Percentiles rank a stretch among this genome's conserved stretches.
Evolutionary conservation across 2,888 invertebrate genomes (phyloP).

Genomic region (Stramonita haemastoma): DNA sequence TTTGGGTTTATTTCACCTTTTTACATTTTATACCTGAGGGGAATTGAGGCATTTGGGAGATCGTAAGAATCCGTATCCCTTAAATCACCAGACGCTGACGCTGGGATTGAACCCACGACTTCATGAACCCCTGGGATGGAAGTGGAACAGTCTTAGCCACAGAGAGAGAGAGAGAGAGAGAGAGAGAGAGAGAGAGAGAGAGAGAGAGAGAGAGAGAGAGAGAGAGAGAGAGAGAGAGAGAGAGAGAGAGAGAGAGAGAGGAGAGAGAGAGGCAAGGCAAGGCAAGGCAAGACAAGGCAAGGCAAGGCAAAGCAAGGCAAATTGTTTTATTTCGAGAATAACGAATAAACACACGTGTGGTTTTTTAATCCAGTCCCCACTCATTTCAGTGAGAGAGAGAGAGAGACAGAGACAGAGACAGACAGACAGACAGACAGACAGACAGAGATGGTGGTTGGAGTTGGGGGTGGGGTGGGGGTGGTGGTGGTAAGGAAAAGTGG

Average conservation of each 20-base stretch:
- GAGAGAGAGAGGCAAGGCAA: not conserved
- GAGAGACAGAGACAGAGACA: not conserved
- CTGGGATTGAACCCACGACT: not conserved
- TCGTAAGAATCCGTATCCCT: too few species aligned
- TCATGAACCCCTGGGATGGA: too few species aligned
- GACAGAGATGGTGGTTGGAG: too few species aligned
- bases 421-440: too few species aligned
- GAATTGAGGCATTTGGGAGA: not conserved
- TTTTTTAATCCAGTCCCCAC: too few species aligned
- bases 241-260: slow-evolving; percentile 35
- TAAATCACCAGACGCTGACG: not conserved
- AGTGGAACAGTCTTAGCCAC: not conserved
- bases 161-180: not conserved
- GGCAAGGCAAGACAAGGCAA: not conserved
- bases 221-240: slow-evolving; percentile 37
- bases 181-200: not conserved
- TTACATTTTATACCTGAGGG: not conserved
- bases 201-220: slow-evolving; percentile 34
- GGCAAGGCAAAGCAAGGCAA: too few species aligned
- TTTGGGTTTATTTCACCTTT: too few species aligned
- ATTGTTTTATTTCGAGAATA: too few species aligned
- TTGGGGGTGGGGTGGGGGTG: too few species aligned
- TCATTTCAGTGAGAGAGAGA: not conserved
- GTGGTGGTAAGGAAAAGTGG: too few species aligned
- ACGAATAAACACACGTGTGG: too few species aligned